Evolutionary conservation across 1,140 invertebrate genomes (phyloP), one percentile per base, ranked within the genome.

Genomic region (Leptoteleia sp.): DNA sequence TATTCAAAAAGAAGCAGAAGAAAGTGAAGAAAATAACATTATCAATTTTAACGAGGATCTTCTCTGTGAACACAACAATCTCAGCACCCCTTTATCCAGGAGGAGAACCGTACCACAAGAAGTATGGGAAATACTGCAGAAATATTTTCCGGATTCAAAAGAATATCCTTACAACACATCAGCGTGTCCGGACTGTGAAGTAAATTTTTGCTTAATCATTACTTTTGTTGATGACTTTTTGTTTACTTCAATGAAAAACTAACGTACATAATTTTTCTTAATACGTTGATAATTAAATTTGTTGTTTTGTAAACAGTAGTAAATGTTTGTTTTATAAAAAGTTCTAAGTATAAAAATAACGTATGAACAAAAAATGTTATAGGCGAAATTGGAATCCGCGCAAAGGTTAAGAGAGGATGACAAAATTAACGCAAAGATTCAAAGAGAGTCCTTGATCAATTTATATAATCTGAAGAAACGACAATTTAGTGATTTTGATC

Each of bases 31-130:
- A 9, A 82, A 85, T 42, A 84, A 86, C 15, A 83, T 88, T 47
- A 76, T 88, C 8, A 85, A 86, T 33, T 92, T 93, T 75, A 92
- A 93, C 83, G 89, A 91, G 67, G 92, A 93, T 77, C 77, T 92
- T 13, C 76, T 92, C 11, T 92, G 92, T 82, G 87, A 86, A 19
- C 92, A 92, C 79, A 84, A 87, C 82, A 83, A 85, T 65, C 72
- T 89, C 1, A 86, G 87, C 31, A 88, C 81, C 16, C 83, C 82
- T 17, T 76, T 85, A 42, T 84, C 84, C 0, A 81, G 80, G 47
- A 84, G 91, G 29, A 90, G 89, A 76, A 75, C 91, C 22, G 87
- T 93, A 3, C 87, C 89, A 2, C 61, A 82, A 1, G 86, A 89
- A 80, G 90, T 89, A 0, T 93, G 92, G 92, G 67, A 75, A 8